Conservation (phyloP, 64 coral and sea anemone genomes). For the Actinia equina region DNA sequence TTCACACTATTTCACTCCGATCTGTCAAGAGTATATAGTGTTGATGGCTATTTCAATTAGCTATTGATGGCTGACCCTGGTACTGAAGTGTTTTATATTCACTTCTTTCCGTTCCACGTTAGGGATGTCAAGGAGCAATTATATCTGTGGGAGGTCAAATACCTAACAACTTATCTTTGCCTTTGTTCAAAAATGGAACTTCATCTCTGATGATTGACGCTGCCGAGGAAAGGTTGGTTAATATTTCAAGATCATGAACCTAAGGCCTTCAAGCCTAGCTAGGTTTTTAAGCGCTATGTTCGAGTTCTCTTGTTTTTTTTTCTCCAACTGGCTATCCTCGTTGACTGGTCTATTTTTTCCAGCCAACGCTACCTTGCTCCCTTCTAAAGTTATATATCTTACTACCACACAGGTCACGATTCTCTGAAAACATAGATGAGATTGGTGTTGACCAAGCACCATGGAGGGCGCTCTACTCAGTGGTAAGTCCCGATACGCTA, state of each 20-base stretch:
- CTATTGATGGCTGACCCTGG: no score
- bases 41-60: no score
- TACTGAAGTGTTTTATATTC: background rate
- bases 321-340: no score
- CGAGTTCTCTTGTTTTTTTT: no score
- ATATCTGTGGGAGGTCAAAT: conserved; percentile 98
- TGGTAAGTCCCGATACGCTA: conserved; percentile 50
- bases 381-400: background rate
- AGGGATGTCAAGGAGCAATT: conserved; percentile 74
- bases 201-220: conserved; percentile 90
- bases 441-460: conserved; percentile 89
- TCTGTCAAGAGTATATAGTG: no score
- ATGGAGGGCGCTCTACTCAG: conserved; percentile 81
- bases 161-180: conserved; percentile 92
- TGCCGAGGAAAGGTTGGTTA: conserved; percentile 91
- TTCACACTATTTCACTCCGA: no score
- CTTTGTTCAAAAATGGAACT: conserved; percentile 80
- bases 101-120: background rate
- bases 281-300: background rate
- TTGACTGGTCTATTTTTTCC: no score
- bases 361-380: no score
- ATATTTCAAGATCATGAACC: background rate
- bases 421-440: conserved; percentile 91
- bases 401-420: conserved; percentile 59
- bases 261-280: no score